These are phyloP conservation scores for Eupithecia inturbata DNA, from an alignment of 2,888 invertebrate genomes.

Conservation along the genomic window DNA sequence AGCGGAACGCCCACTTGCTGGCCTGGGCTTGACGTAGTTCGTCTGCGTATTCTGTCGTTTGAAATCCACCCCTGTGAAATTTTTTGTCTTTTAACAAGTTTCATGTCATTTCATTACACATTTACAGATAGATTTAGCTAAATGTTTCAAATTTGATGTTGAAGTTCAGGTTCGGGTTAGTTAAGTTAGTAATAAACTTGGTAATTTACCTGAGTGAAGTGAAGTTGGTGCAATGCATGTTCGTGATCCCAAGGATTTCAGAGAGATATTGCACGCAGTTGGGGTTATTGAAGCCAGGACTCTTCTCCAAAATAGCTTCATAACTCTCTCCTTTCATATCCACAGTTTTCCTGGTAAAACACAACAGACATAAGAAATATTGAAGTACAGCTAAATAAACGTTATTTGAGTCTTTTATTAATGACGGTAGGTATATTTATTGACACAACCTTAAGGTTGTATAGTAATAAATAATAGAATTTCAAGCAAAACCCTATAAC, in stretches of 20 bases:
- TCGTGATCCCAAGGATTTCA: constrained; percentile 89
- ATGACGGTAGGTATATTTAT: constrained; percentile 61
- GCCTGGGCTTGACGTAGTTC: constrained; percentile 95
- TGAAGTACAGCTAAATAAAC: constrained; percentile 47
- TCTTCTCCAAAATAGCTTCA: constrained; percentile 92
- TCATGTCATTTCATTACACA: background rate
- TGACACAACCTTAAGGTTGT: constrained; percentile 36
- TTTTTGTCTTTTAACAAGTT: background rate
- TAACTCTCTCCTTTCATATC: constrained; percentile 91
- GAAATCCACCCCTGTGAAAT: constrained; percentile 87
- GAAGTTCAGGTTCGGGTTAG: background rate
- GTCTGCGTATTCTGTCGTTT: constrained; percentile 91
- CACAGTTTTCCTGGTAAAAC: constrained; percentile 87
- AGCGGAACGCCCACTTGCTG: constrained; percentile 96
- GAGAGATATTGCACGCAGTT: constrained; percentile 93
- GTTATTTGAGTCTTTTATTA: constrained; percentile 55
- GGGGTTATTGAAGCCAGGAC: constrained; percentile 94
- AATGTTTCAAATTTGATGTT: background rate
- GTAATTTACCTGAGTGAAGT: constrained; percentile 86
- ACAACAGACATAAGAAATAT: constrained; percentile 51
- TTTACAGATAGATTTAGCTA: background rate
- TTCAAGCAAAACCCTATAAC: constrained; percentile 49
- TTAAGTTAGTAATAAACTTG: background rate
- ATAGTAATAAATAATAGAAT: constrained; percentile 48
- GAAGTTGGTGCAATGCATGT: constrained; percentile 88